Percentiles rank a stretch among this genome's conserved stretches.
phyloP scores from a whole-genome alignment of 2,888 invertebrate species.

The Chrysodeixis includens region DNA sequence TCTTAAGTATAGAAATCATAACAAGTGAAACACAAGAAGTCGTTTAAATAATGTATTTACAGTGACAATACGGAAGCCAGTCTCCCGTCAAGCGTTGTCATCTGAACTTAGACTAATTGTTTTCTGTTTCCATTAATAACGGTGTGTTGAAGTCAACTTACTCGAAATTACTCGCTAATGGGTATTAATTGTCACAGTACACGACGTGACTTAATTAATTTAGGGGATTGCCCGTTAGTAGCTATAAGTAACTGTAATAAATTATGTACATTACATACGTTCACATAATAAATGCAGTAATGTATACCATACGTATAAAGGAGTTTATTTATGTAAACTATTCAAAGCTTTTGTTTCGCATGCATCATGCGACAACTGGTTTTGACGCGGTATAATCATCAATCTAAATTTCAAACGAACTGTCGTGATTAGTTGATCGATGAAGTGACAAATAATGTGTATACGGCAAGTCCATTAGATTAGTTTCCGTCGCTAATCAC shows the following conservation, averaged over 20 bases:
- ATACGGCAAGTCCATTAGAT: slow-evolving; percentile 72
- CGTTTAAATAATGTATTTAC: not conserved
- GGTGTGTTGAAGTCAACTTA: slow-evolving; percentile 7
- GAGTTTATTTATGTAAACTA: not conserved
- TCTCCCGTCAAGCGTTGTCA: not conserved
- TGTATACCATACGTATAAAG: not conserved
- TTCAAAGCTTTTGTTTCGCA: not conserved
- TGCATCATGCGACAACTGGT: slow-evolving; percentile 2
- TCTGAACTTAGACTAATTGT: slow-evolving; percentile 2
- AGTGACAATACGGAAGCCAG: not conserved
- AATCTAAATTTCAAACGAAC: slow-evolving; percentile 24
- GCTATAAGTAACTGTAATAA: slow-evolving; percentile 28
- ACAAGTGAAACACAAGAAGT: not conserved
- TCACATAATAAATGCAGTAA: not conserved
- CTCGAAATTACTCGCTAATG: slow-evolving; percentile 24
- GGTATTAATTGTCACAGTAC: slow-evolving; percentile 32
- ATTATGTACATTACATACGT: slow-evolving; percentile 8
- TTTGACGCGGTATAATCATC: slow-evolving; percentile 22
- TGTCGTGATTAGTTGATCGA: slow-evolving; percentile 68
- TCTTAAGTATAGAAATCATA: not conserved
- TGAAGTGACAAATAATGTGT: slow-evolving; percentile 70
- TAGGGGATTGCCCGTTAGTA: slow-evolving; percentile 15
- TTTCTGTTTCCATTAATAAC: slow-evolving; percentile 17
- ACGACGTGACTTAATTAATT: slow-evolving; percentile 31
- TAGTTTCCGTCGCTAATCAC: slow-evolving; percentile 70